A percentile compares a stretch with the other conserved stretches of the same genome.
phyloP scores from a whole-genome alignment of 2,888 invertebrate genomes.

The Leucophenga maculata region DNA sequence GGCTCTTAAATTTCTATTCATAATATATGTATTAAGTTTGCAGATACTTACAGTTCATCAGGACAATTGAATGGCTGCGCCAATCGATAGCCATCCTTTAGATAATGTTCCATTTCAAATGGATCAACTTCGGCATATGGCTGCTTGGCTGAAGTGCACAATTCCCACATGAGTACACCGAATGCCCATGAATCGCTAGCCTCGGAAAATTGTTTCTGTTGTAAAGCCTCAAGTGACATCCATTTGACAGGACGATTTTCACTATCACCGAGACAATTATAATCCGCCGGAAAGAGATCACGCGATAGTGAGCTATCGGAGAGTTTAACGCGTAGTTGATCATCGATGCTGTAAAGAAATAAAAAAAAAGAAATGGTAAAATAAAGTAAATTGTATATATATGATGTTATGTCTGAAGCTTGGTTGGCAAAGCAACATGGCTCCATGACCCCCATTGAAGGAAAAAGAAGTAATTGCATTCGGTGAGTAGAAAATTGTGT shows the following conservation, averaged over 20 bases:
- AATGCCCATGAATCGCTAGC: conserved; percentile 97
- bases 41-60: conserved; percentile 90
- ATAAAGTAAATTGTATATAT: neutral
- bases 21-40: neutral
- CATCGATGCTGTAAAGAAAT: conserved; percentile 77
- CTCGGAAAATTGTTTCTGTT: conserved; percentile 85
- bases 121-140: conserved; percentile 94
- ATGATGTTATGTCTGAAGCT: no score
- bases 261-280: conserved; percentile 93
- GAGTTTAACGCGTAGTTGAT: conserved; percentile 85
- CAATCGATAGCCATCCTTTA: conserved; percentile 92
- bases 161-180: conserved; percentile 94
- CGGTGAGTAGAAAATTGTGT: no score
- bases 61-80: conserved; percentile 95
- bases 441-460: no score
- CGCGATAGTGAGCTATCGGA: conserved; percentile 90
- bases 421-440: no score
- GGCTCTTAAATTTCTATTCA: no score
- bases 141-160: conserved; percentile 90
- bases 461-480: no score
- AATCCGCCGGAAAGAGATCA: conserved; percentile 94
- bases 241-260: conserved; percentile 95
- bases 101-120: conserved; percentile 89
- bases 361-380: neutral
- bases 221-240: conserved; percentile 90